Evolutionary conservation across 2,113 vertebrate genomes (phyloP).

Genomic region (Pandion haliaetus): DNA sequence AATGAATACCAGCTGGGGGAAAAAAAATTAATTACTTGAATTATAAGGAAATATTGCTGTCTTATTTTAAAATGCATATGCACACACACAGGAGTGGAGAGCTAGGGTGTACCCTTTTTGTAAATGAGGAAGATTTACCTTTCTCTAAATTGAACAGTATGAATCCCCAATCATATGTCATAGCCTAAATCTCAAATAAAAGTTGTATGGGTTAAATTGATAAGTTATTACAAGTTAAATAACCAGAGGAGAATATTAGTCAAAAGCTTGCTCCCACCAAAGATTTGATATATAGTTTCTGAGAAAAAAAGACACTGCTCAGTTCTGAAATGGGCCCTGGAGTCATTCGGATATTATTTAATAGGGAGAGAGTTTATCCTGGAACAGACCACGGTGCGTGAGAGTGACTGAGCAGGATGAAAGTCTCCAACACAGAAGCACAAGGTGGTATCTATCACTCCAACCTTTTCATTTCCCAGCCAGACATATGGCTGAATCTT

Average conservation of each 20-base stretch:
- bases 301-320: background rate
- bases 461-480: slow-evolving; percentile 53
- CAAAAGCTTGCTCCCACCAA: background rate
- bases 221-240: slow-evolving; percentile 18
- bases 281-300: slow-evolving; percentile 12
- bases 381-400: background rate
- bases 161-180: background rate
- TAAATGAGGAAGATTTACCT: background rate
- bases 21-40: background rate
- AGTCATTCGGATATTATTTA: slow-evolving; percentile 39
- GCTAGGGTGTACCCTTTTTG: background rate
- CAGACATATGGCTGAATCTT: slow-evolving; percentile 41
- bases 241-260: slow-evolving; percentile 30
- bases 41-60: background rate
- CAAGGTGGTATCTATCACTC: slow-evolving; percentile 54
- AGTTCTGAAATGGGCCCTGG: background rate
- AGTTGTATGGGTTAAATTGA: background rate
- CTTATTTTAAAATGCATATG: background rate
- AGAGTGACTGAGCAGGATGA: slow-evolving; percentile 43
- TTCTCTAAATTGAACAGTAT: background rate
- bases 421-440: slow-evolving; percentile 29
- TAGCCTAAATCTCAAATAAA: slow-evolving; percentile 5
- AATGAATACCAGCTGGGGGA: background rate
- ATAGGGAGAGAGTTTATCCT: slow-evolving; percentile 37
- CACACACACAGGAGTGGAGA: background rate